phyloP scores from a whole-genome alignment of 2,797 vertebrate genomes.

The Clarias platycephalus region DNA sequence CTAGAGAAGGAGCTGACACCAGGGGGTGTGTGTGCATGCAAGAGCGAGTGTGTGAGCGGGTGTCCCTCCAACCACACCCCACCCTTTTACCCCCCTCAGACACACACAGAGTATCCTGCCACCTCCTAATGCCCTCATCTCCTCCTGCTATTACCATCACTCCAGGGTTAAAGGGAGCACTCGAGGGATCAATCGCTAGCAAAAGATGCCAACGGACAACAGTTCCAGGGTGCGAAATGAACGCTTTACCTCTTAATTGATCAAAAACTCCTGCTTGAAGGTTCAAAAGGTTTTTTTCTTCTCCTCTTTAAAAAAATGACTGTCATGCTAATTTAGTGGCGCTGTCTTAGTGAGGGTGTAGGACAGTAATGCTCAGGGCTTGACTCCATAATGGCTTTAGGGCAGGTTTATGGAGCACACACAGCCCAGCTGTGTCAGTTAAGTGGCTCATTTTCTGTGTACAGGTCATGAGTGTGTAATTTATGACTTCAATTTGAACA shows the following conservation, averaged over 20 bases:
- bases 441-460: conserved; percentile 62
- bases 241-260: conserved; percentile 60
- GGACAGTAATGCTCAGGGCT: conserved; percentile 45
- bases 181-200: conserved; percentile 57
- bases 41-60: conserved; percentile 37
- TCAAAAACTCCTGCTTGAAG: conserved; percentile 59
- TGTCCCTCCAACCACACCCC: conserved; percentile 60
- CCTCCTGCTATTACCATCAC: conserved; percentile 60
- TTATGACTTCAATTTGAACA: conserved; percentile 58
- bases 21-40: conserved; percentile 18
- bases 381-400: conserved; percentile 61
- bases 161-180: conserved; percentile 58
- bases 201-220: conserved; percentile 48
- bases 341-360: conserved; percentile 53
- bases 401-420: conserved; percentile 58
- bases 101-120: conserved; percentile 33
- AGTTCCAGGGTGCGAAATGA: conserved; percentile 55
- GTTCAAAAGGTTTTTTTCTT: conserved; percentile 56
- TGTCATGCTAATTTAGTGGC: conserved; percentile 60
- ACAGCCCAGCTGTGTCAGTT: conserved; percentile 55
- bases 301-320: conserved; percentile 51
- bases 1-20: conserved; percentile 45
- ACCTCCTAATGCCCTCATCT: conserved; percentile 67
- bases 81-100: conserved; percentile 37
- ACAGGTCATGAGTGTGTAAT: conserved; percentile 61